These are phyloP conservation scores for Temnothorax longispinosus DNA, from an alignment of 1,140 invertebrate genomes.

Conservation along the genomic window DNA sequence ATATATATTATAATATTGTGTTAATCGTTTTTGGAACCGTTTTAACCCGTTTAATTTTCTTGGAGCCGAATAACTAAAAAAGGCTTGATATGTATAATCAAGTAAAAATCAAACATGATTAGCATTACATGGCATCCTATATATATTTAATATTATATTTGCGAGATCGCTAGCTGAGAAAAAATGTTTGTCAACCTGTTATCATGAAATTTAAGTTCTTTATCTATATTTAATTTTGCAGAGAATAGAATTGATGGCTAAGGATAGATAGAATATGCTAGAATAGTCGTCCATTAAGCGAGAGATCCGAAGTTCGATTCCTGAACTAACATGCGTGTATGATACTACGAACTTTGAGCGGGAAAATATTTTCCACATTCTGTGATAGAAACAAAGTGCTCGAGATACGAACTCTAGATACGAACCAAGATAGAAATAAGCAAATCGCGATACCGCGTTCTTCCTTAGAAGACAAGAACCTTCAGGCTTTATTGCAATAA, in stretches of 20 bases:
- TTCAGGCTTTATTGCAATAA: too few relatives aligned
- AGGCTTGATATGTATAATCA: not conserved
- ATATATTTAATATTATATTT: not conserved
- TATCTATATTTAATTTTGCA: not conserved
- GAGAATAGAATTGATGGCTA: not conserved
- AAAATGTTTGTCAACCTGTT: not conserved
- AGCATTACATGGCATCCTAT: not conserved
- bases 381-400: too few relatives aligned
- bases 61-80: not conserved
- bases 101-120: not conserved
- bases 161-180: not conserved
- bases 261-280: too few relatives aligned
- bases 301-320: too few relatives aligned
- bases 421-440: too few relatives aligned
- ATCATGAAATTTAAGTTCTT: not conserved
- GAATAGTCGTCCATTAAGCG: too few relatives aligned
- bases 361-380: too few relatives aligned
- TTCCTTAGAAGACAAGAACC: too few relatives aligned
- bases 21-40: not conserved
- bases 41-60: not conserved
- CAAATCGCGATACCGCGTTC: too few relatives aligned
- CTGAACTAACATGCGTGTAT: too few relatives aligned
- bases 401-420: too few relatives aligned
- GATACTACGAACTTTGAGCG: too few relatives aligned
- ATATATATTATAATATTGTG: not conserved